A percentile compares a stretch with the other conserved stretches of the same genome.
Evolutionary conservation across 2,113 vertebrate species (phyloP).

Genomic region (Labeo rohita): DNA sequence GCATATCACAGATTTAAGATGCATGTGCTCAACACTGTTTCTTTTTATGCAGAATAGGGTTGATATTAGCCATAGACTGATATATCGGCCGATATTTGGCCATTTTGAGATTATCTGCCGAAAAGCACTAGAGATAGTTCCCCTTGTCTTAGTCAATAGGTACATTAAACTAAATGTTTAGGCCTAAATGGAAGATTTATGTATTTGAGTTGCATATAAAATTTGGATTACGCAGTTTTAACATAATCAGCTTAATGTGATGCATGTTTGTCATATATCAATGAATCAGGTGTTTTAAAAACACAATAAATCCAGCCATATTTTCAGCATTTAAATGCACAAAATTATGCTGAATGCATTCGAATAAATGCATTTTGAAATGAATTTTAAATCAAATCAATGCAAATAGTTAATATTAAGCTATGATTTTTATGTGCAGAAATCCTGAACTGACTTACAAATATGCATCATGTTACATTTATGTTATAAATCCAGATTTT

Average conservation of each 20-base stretch:
- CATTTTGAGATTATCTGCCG: neutral
- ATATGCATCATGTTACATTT: neutral
- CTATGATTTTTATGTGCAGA: neutral
- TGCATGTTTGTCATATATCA: too few relatives aligned
- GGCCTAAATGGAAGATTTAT: neutral
- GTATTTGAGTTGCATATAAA: too few relatives aligned
- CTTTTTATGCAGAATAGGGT: neutral
- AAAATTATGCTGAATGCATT: too few relatives aligned
- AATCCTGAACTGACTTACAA: neutral
- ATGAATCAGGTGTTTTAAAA: too few relatives aligned
- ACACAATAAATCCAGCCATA: too few relatives aligned
- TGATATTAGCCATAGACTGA: conserved; percentile 4
- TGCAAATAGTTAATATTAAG: neutral
- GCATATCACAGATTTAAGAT: conserved; percentile 3
- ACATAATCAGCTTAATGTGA: too few relatives aligned
- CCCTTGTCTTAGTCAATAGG: neutral
- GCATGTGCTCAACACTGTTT: neutral
- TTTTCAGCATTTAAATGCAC: too few relatives aligned
- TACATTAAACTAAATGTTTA: neutral
- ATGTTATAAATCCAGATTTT: neutral
- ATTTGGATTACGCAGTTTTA: neutral
- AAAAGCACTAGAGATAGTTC: neutral
- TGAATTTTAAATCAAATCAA: neutral
- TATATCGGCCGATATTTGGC: conserved; percentile 23
- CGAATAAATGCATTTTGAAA: too few relatives aligned